A percentile compares a stretch with the other conserved stretches of the same genome.
These are phyloP conservation scores for Pogona vitticeps DNA, from an alignment of 2,113 vertebrate species.

Conservation along the genomic window DNA sequence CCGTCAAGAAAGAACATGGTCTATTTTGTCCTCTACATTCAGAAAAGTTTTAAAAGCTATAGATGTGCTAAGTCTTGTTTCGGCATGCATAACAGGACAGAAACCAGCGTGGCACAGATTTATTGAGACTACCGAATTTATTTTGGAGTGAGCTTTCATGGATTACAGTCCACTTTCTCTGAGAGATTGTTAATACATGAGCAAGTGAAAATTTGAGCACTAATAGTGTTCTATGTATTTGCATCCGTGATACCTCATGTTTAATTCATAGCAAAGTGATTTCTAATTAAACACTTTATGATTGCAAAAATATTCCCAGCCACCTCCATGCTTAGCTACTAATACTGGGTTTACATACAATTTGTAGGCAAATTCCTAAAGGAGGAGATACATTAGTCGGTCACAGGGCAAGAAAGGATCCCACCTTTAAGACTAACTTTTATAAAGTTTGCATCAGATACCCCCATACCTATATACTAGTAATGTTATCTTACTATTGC, in stretches of 20 bases:
- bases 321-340: background rate
- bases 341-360: background rate
- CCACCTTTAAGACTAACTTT: background rate
- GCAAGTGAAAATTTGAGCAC: background rate
- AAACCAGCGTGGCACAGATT: no score
- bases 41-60: no score
- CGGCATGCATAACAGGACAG: no score
- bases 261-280: slow-evolving; percentile 11
- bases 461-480: no score
- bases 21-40: no score
- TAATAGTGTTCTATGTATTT: slow-evolving; percentile 9
- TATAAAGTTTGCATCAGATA: background rate
- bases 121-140: no score
- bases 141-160: no score
- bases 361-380: background rate
- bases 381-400: background rate
- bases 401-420: background rate
- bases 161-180: no score
- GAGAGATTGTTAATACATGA: no score
- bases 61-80: no score
- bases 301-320: background rate
- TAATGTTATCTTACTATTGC: background rate
- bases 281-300: background rate
- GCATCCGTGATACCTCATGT: slow-evolving; percentile 31
- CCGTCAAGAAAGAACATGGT: no score